Evolutionary conservation across 2,888 invertebrate genomes (phyloP).

Genomic region (Pheosia tremula): DNA sequence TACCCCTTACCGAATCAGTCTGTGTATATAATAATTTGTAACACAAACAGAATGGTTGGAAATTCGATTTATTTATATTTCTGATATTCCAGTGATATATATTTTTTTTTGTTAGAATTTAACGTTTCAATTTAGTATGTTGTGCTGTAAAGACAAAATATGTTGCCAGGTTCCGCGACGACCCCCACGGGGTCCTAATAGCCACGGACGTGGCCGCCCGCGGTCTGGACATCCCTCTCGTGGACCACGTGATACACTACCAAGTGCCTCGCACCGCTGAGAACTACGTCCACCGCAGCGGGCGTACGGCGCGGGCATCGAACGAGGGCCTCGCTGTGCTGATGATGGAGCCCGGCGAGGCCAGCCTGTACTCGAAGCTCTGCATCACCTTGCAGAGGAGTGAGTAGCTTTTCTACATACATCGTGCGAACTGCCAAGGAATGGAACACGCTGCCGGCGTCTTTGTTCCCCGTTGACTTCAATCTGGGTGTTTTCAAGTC

Average conservation of each 20-base stretch:
- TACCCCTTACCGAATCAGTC: neutral
- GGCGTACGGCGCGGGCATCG: slow-evolving; percentile 96
- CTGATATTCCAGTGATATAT: too few species aligned
- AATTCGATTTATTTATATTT: too few species aligned
- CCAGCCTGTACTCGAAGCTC: slow-evolving; percentile 90
- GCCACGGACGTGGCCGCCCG: slow-evolving; percentile 99
- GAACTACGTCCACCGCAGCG: slow-evolving; percentile 98
- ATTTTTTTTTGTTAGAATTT: too few species aligned
- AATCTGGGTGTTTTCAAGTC: too few species aligned
- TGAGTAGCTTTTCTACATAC: too few species aligned
- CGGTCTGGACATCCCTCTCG: slow-evolving; percentile 96
- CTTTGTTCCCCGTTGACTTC: too few species aligned
- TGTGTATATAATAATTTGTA: neutral
- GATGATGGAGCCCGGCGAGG: slow-evolving; percentile 95
- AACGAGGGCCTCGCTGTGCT: slow-evolving; percentile 96
- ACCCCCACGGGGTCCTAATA: slow-evolving; percentile 90
- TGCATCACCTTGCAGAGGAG: slow-evolving; percentile 94
- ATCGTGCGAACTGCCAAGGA: too few species aligned
- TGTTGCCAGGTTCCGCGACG: slow-evolving; percentile 86
- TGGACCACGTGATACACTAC: slow-evolving; percentile 98
- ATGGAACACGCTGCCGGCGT: too few species aligned
- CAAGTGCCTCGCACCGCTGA: slow-evolving; percentile 97
- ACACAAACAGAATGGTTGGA: too few species aligned
- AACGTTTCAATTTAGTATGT: too few species aligned
- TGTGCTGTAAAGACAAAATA: too few species aligned